Conservation (phyloP, 2,797 vertebrate genomes). For the Sphaeramia orbicularis region DNA sequence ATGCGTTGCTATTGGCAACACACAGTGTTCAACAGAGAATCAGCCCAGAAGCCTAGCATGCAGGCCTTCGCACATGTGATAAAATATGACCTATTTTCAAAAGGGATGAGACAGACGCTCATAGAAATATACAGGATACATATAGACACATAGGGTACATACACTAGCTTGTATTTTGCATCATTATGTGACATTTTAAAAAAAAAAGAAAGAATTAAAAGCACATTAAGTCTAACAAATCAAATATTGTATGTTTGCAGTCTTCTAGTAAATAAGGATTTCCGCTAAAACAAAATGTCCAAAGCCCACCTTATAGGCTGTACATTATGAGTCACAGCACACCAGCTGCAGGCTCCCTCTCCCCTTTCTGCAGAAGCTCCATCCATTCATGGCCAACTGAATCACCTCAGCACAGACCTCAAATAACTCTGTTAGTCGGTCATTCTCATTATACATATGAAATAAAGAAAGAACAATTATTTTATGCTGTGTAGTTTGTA, state of each 20-base stretch:
- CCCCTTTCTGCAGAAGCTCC: slow-evolving; percentile 42
- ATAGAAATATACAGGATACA: slow-evolving; percentile 1
- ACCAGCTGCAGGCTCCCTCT: slow-evolving; percentile 44
- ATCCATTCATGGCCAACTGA: slow-evolving; percentile 58
- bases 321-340: slow-evolving; percentile 69
- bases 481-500: not conserved
- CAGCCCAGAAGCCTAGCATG: slow-evolving; percentile 46
- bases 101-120: slow-evolving; percentile 24
- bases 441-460: slow-evolving; percentile 5
- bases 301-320: slow-evolving; percentile 45
- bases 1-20: slow-evolving; percentile 82
- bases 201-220: slow-evolving; percentile 9
- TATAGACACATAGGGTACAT: not conserved
- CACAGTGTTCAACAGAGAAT: slow-evolving; percentile 59
- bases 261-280: slow-evolving; percentile 15
- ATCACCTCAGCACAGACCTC: slow-evolving; percentile 41
- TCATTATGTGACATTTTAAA: not conserved
- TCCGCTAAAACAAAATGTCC: slow-evolving; percentile 15
- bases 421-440: slow-evolving; percentile 21
- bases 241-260: slow-evolving; percentile 3
- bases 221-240: not conserved
- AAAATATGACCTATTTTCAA: slow-evolving; percentile 70
- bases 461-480: not conserved
- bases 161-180: not conserved
- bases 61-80: slow-evolving; percentile 59